A percentile compares a stretch with the other conserved stretches of the same genome.
phyloP scores from a whole-genome alignment of 2,113 vertebrate genomes.

The Aegithalos caudatus region DNA sequence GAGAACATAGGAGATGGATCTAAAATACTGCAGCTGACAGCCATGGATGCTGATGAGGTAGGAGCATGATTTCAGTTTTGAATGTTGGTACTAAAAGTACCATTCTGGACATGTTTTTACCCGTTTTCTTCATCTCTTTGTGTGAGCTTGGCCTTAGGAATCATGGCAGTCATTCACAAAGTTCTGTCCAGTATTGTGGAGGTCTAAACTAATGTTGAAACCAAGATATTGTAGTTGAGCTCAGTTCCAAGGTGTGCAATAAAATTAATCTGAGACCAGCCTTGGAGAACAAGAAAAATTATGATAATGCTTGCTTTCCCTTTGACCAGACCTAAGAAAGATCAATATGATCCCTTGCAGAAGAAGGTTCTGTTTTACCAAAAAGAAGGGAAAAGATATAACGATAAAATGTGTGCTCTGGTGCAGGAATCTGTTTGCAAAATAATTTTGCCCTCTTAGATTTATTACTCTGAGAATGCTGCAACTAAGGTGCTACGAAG shows the following conservation, averaged over 20 bases:
- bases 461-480: neutral
- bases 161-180: neutral
- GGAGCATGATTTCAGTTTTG: neutral
- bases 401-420: neutral
- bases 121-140: neutral
- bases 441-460: neutral
- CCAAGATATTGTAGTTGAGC: neutral
- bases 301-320: neutral
- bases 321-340: neutral
- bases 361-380: neutral
- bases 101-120: neutral
- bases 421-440: neutral
- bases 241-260: neutral
- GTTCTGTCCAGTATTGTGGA: neutral
- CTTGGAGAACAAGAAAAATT: neutral
- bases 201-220: neutral
- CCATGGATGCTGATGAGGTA: slow-evolving; percentile 97
- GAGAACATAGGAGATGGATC: slow-evolving; percentile 94
- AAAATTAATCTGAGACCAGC: neutral
- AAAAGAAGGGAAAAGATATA: neutral
- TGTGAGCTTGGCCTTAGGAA: neutral
- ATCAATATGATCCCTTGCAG: neutral
- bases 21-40: slow-evolving; percentile 94
- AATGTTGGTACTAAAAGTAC: neutral
- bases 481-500: neutral